Evolutionary conservation across 2,113 vertebrate genomes (phyloP), one percentile per base, ranked within the genome.

Genomic region (Hydropotes inermis): DNA sequence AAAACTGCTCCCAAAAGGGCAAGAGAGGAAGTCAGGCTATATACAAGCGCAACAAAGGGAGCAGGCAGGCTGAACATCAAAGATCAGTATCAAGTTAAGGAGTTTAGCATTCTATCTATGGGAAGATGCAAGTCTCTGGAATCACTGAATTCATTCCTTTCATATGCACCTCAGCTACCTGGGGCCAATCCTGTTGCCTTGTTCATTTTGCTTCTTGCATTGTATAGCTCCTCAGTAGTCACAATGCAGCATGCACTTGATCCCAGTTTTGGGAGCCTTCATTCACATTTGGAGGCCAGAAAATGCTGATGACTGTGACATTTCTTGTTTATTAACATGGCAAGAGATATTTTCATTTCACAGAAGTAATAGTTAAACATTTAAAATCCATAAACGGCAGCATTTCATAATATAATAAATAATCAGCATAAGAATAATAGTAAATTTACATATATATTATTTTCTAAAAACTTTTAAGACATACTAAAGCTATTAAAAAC

Each of bases 331-430:
- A 70, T 70, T 39, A 70, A 39, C 67, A 70, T 23, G 19, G 19
- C 67, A 70, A 10, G n/a, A 70, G 67, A 70, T 23, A 70, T 39
- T 70, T 70, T 70, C n/a, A 70, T 36, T 70, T 70, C 19, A 70
- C n/a, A 39, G 33, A 97, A 47, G 43, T 28, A 96, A 87, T 19
- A 96, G 83, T 57, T 61, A 92, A 92, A 47, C 5, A 84, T 55
- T 91, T 97, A 97, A 54, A 82, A 74, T 92, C 21, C n/a, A 93
- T 45, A 92, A 92, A 74, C 6, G 88, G 27, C 36, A 54, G 17
- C 39, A 58, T 58, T 39, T 54, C 23, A 90, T 36, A 96, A 92
- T 78, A 60, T 70, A 70, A 78, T 47, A 27, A 89, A 79, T 89
- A 94, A 67, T 54, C 16, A 83, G 47, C 79, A 30, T 19, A 57